Conservation (phyloP, 1,140 invertebrate species). For the Danaus melanippus region DNA sequence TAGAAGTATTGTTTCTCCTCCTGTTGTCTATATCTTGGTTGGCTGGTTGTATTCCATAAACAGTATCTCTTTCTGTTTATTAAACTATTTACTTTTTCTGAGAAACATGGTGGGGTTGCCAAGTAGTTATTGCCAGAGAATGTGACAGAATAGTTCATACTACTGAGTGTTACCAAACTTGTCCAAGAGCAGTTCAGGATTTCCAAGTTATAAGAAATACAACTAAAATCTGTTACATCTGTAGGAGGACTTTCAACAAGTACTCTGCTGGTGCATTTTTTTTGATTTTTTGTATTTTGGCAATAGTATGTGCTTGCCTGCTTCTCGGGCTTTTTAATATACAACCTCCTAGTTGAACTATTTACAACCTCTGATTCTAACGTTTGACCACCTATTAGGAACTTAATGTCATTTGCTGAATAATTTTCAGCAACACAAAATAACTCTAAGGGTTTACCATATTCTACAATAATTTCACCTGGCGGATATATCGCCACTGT, state of each 20-base stretch:
- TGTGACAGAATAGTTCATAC: constrained; percentile 73
- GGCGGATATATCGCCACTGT: constrained; percentile 40
- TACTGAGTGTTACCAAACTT: constrained; percentile 67
- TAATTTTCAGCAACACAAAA: constrained; percentile 50
- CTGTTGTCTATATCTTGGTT: constrained; percentile 75
- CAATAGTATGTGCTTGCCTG: constrained; percentile 43
- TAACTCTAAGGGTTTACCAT: constrained; percentile 51
- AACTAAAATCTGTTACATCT: constrained; percentile 75
- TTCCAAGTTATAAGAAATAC: constrained; percentile 78
- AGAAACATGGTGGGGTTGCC: constrained; percentile 28
- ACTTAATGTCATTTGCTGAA: constrained; percentile 38
- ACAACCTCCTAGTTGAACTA: constrained; percentile 44
- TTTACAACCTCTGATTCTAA: constrained; percentile 42
- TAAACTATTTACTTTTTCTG: constrained; percentile 46
- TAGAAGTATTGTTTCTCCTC: constrained; percentile 73
- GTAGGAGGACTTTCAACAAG: constrained; percentile 62
- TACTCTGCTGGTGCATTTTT: constrained; percentile 43
- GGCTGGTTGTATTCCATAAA: constrained; percentile 72
- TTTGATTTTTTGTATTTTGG: constrained; percentile 37
- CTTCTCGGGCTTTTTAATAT: constrained; percentile 38
- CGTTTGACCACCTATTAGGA: constrained; percentile 26
- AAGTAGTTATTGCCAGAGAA: constrained; percentile 62
- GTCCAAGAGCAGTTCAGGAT: constrained; percentile 78
- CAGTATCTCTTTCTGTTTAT: constrained; percentile 29
- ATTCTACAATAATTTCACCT: constrained; percentile 33